Base-by-base conservation (phyloP, 2,888 invertebrate species). In the Philereme vetulata region DNA sequence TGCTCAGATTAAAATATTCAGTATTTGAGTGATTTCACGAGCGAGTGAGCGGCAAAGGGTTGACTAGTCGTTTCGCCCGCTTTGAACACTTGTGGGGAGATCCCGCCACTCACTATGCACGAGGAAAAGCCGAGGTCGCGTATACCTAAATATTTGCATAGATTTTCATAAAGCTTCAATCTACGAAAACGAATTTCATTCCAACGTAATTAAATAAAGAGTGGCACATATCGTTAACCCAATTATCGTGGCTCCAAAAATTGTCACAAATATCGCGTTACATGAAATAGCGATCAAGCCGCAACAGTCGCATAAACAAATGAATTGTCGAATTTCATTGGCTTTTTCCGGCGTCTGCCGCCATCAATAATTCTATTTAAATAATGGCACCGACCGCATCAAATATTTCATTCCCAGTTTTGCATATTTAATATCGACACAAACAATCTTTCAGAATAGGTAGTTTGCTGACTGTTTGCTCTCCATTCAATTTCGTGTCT, bases 21-120 rank as follows among this genome's bases (percentile, higher is more conserved):
- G 91, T 91, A 92, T 92, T 92, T 91, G 92, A 92, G 91, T 92
- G 92, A 92, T 92, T 92, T 92, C 89, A 92, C 92, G 92, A 91
- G 84, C 85, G 92, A 92, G 86, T 90, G 92, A 82, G 84, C 90
- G 90, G 86, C 90, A 92, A 92, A 92, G 92, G 92, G 92, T 90
- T 92, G 90, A 87, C 89, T 90, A 89, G 89, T 89, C 90, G 90
- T 81, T 87, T 85, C 85, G 77, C 84, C 81, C 88, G 88, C 91
- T 91, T 91, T 91, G 90, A 90, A 86, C 89, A 86, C 88, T 90
- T 88, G 87, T 88, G 90, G 89, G 90, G 90, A 76, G 80, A 73
- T 78, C 72, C 72, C 74, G 70, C 78, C 84, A 80, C 77, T 82
- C 80, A 80, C 74, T 84, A 82, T 85, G 81, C 86, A 66, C 60